Percentiles rank a stretch among this genome's conserved stretches.
Conservation (phyloP, 2,797 vertebrate genomes). For the Sarcoramphus papa region DNA sequence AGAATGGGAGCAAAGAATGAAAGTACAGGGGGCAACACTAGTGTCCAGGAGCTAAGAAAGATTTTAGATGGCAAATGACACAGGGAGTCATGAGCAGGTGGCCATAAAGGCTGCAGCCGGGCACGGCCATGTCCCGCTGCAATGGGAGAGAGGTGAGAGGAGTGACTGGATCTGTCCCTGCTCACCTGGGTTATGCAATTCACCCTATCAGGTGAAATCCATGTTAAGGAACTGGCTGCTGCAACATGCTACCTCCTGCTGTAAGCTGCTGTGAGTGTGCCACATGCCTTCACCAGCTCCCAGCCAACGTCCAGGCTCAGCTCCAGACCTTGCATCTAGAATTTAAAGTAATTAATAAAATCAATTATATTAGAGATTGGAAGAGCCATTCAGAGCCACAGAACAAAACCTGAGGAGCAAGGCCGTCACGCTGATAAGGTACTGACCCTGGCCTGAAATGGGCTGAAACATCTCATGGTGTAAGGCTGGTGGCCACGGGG, state of each 20-base stretch:
- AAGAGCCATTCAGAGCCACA: background rate
- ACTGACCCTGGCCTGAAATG: background rate
- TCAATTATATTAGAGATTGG: background rate
- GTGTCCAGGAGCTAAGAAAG: background rate
- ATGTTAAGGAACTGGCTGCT: background rate
- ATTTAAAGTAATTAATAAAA: background rate
- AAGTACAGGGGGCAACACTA: background rate
- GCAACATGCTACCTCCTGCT: background rate
- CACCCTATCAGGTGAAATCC: accelerated
- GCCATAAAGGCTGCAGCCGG: background rate
- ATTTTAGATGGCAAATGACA: background rate
- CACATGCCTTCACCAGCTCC: background rate
- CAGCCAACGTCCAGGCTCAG: background rate
- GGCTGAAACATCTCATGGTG: background rate
- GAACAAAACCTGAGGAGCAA: background rate
- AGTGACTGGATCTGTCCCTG: accelerated
- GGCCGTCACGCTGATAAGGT: background rate
- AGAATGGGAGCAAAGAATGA: background rate
- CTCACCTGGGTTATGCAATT: background rate
- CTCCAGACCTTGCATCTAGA: background rate
- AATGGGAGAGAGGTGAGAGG: background rate
- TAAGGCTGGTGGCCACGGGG: background rate
- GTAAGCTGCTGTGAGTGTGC: background rate
- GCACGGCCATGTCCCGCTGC: background rate
- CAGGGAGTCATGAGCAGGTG: background rate